Conservation (phyloP, 2,888 invertebrate genomes). For the Oscheius sp. region DNA sequence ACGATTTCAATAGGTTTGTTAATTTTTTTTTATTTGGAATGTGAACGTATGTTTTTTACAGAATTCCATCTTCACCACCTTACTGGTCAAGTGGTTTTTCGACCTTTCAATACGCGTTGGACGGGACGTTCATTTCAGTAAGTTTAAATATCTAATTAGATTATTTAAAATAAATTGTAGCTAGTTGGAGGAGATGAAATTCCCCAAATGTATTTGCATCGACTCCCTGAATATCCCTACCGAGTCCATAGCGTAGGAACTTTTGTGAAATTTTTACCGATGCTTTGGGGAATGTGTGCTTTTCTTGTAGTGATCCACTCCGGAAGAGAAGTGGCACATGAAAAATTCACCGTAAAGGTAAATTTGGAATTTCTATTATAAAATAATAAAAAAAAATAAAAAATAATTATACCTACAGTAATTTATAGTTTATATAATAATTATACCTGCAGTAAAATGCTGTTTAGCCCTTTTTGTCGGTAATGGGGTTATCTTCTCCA, state of each 20-base stretch:
- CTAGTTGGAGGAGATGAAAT: neutral
- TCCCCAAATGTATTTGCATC: conserved; percentile 37
- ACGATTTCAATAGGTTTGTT: conserved; percentile 11
- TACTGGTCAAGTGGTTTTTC: conserved; percentile 65
- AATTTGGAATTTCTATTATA: too few species aligned
- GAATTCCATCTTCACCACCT: conserved; percentile 60
- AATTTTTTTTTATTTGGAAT: neutral
- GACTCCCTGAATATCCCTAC: conserved; percentile 47
- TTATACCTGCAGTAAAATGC: too few species aligned
- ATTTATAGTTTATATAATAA: too few species aligned
- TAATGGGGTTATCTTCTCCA: conserved; percentile 67
- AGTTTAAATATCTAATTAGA: neutral
- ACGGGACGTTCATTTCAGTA: conserved; percentile 41
- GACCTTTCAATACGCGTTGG: conserved; percentile 63
- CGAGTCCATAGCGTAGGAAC: conserved; percentile 35
- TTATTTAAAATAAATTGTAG: neutral
- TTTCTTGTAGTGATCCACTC: conserved; percentile 63
- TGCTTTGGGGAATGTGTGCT: conserved; percentile 63
- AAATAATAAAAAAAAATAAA: too few species aligned
- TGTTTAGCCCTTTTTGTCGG: conserved; percentile 57
- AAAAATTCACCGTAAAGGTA: conserved; percentile 61
- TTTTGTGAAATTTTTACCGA: conserved; percentile 48
- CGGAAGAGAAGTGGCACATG: conserved; percentile 64
- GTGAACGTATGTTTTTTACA: neutral
- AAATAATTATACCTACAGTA: too few species aligned